A percentile compares a stretch with the other conserved stretches of the same genome.
Evolutionary conservation across 2,797 vertebrate species (phyloP).

Genomic region (Macroramphosus scolopax): DNA sequence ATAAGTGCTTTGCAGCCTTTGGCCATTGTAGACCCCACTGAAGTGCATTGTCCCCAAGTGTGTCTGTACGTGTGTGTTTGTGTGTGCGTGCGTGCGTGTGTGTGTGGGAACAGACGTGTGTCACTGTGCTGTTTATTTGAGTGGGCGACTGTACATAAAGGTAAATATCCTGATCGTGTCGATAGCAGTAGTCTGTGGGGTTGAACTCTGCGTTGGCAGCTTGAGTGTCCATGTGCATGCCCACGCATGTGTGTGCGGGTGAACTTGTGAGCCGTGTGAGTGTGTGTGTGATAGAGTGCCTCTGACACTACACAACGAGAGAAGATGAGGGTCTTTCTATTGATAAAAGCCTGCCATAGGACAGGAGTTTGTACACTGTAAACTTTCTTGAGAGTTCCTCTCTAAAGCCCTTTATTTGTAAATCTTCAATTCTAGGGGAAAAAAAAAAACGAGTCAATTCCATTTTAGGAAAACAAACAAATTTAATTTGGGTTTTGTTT

Average conservation of each 20-base stretch:
- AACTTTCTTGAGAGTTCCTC: slow-evolving; percentile 82
- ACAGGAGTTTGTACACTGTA: slow-evolving; percentile 99
- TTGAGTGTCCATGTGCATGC: slow-evolving; percentile 51
- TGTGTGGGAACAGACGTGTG: slow-evolving; percentile 71
- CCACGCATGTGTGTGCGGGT: slow-evolving; percentile 20
- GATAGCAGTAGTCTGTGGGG: slow-evolving; percentile 89
- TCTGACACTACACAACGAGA: slow-evolving; percentile 86
- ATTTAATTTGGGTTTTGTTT: slow-evolving; percentile 52
- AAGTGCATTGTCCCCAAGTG: slow-evolving; percentile 80
- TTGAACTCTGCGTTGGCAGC: slow-evolving; percentile 88
- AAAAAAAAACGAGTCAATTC: slow-evolving; percentile 85
- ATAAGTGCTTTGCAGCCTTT: slow-evolving; percentile 90
- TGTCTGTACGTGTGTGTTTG: slow-evolving; percentile 45
- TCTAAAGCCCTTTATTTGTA: slow-evolving; percentile 90
- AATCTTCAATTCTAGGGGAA: slow-evolving; percentile 90
- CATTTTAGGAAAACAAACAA: slow-evolving; percentile 84
- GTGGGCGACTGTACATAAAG: slow-evolving; percentile 90
- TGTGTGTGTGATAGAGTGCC: slow-evolving; percentile 72
- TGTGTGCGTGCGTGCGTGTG: slow-evolving; percentile 3
- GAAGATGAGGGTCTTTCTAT: slow-evolving; percentile 89
- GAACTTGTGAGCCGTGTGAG: too few species aligned
- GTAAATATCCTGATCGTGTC: slow-evolving; percentile 75
- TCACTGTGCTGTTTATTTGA: slow-evolving; percentile 72
- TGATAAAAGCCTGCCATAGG: slow-evolving; percentile 86
- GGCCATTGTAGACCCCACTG: slow-evolving; percentile 85